Evolutionary conservation across 1,140 invertebrate species (phyloP), one percentile per base, ranked within the genome.

Genomic region (Lucilia sericata): DNA sequence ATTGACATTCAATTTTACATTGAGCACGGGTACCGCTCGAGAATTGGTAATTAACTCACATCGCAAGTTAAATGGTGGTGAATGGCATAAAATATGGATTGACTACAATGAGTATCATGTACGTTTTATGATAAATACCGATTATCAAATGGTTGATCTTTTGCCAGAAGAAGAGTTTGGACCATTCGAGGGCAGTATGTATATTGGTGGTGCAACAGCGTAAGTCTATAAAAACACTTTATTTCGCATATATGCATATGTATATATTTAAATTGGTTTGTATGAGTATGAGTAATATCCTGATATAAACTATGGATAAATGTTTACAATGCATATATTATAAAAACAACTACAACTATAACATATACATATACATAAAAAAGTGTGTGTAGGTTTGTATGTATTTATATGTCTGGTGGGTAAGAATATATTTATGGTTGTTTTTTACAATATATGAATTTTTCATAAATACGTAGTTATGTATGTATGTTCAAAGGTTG

Each of bases 71-170:
- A 98, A 97, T 88, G 95, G 95, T 80, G 97, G 97, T 0, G 96
- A 98, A 88, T 99, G 97, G 97, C 97, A 99, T 88, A 97, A 98
- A 91, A 96, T 98, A 85, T 97, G 96, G 96, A 97, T 97, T 85
- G 96, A 97, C 91, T 97, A 97, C 88, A 98, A 98, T 91, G 94
- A 96, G 88, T 96, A 98, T 91, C 97, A 99, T 90, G 96, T 98
- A n/a, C 92, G 97, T 83, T 97, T 98, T 89, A 97, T 97, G 94
- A 95, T 98, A 82, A 98, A 98, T 88, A 96, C 95, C 47, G 95
- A 97, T 87, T 96, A 94, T 86, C 93, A 96, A 92, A 97, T 97
- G 96, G 94, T 97, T 4, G 95, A 97, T 92, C 91, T 98, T 60
- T 91, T 95, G 83, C 93, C 95, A 19, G 96, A 97, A 89, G 96